Percentiles rank a stretch among this genome's conserved stretches.
Conservation (phyloP, 64 coral and sea anemone species). For the Pocillopora verrucosa region DNA sequence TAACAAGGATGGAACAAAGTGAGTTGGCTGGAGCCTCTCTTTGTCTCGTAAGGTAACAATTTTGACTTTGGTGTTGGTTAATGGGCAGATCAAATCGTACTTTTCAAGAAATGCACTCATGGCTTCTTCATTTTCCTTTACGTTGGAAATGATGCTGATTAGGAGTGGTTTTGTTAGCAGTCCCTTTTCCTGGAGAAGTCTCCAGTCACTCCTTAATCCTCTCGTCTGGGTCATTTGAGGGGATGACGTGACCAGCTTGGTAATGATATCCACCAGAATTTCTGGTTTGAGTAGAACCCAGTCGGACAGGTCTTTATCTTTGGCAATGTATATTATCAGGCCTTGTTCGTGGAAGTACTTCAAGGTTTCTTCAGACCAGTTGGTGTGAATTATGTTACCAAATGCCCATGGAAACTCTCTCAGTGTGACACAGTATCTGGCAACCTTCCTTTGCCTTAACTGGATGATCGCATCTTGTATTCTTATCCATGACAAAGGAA, state of each 20-base stretch:
- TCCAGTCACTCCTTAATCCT: conserved; percentile 35
- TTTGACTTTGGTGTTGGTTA: background rate
- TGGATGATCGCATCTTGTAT: conserved; percentile 66
- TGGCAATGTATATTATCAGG: conserved; percentile 57
- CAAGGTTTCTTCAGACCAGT: conserved; percentile 53
- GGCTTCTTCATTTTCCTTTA: conserved; percentile 20
- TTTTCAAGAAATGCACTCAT: conserved; percentile 44
- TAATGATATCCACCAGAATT: conserved; percentile 39
- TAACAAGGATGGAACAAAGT: conserved; percentile 54
- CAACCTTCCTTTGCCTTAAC: background rate
- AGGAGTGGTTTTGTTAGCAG: conserved; percentile 26
- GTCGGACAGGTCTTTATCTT: conserved; percentile 43
- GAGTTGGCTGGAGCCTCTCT: conserved; percentile 1
- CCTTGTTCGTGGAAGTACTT: conserved; percentile 76
- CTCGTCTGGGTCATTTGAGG: conserved; percentile 1
- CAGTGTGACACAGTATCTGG: conserved; percentile 24
- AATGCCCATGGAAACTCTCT: conserved; percentile 34
- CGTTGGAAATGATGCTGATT: conserved; percentile 7
- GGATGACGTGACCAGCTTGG: conserved; percentile 39
- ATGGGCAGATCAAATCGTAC: conserved; percentile 47
- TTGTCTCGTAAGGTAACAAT: background rate
- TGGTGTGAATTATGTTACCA: background rate
- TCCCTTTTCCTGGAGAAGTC: conserved; percentile 27
- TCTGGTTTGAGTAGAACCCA: conserved; percentile 71
- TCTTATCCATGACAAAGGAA: conserved; percentile 69